Evolutionary conservation across 1,140 invertebrate species (phyloP).

Genomic region (Brachionus angularis): DNA sequence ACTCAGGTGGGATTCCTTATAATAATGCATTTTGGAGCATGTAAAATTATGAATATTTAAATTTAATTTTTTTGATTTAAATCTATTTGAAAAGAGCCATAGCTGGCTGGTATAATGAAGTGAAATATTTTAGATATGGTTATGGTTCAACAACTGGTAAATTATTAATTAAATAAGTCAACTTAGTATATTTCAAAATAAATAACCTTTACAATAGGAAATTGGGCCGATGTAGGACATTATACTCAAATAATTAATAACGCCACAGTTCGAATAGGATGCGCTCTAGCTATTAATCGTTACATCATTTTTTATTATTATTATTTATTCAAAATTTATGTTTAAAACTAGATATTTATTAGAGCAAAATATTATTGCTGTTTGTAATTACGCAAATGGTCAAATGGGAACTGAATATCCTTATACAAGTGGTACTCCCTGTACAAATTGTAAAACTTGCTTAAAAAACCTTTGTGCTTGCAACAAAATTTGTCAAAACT

Average conservation of each 20-base stretch:
- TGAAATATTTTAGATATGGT: conserved; percentile 12
- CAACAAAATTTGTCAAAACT: conserved; percentile 24
- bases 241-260: conserved; percentile 36
- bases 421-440: neutral
- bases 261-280: conserved; percentile 10
- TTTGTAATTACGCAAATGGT: conserved; percentile 13
- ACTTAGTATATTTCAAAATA: neutral
- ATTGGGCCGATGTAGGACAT: conserved; percentile 16
- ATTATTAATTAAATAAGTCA: neutral
- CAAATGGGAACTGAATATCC: neutral
- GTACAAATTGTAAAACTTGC: conserved; percentile 9
- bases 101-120: conserved; percentile 6
- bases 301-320: neutral
- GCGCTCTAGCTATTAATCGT: conserved; percentile 17
- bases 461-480: neutral
- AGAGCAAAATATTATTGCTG: neutral
- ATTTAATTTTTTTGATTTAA: neutral
- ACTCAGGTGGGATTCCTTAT: neutral
- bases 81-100: neutral
- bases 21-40: neutral
- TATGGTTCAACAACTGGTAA: conserved; percentile 24
- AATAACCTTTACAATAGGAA: neutral
- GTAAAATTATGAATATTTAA: too few relatives aligned
- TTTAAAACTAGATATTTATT: neutral
- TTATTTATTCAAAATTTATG: neutral